Conservation (phyloP, 2,113 vertebrate species). For the Puma concolor region DNA sequence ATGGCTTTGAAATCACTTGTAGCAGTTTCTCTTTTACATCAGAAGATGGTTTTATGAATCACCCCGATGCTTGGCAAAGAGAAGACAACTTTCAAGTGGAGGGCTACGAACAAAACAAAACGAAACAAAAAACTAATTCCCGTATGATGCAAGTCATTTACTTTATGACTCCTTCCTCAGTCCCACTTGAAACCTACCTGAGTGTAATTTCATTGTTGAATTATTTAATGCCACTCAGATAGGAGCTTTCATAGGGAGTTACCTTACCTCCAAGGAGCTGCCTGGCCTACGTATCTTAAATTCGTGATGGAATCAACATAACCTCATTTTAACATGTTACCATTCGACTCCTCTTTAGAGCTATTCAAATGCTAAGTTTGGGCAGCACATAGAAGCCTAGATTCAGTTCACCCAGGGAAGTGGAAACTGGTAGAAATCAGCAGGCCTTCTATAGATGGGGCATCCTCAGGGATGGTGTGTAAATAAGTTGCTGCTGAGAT, state of each 20-base stretch:
- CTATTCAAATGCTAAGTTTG: neutral
- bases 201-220: neutral
- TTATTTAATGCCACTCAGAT: neutral
- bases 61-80: neutral
- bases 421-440: neutral
- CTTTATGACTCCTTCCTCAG: neutral
- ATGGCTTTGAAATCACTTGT: neutral
- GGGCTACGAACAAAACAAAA: conserved; percentile 10
- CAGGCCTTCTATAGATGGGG: neutral
- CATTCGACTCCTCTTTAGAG: neutral
- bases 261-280: neutral
- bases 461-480: neutral
- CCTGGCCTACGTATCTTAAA: neutral
- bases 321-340: neutral
- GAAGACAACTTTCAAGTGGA: neutral
- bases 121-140: neutral
- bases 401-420: neutral
- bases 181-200: conserved; percentile 7
- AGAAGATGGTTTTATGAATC: neutral
- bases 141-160: neutral
- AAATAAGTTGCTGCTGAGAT: neutral
- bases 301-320: neutral
- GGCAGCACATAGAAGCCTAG: neutral
- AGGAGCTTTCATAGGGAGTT: neutral
- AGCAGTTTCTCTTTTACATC: neutral